Base-by-base conservation (phyloP, 2,888 invertebrate species). In the Neoscelio sp. region DNA sequence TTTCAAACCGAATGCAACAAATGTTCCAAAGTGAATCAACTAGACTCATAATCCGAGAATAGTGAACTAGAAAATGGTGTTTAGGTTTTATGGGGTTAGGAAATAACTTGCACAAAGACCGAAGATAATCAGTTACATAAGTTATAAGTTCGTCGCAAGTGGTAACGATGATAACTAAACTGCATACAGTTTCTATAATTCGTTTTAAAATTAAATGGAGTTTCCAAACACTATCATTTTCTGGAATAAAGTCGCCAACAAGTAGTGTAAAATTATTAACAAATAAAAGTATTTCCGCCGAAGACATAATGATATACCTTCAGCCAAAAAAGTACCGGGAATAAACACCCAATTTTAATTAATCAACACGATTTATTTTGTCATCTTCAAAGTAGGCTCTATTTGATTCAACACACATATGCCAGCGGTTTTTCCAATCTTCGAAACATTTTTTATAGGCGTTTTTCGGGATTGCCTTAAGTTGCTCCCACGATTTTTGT, bases 211-310 rank as follows among this genome's bases (percentile, higher is more conserved):
- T 42, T 52, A 79, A 58, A 30, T 71, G 58, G 8, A 82, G 38
- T 12, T 64, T 2, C 81, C 81, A 81, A 10, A 78, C 44, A 13
- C 35, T n/a, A 71, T 77, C 67, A 8, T 64, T 58, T 62, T 40
- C 52, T 13, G 80, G 71, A 23, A 82, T 18, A 12, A 78, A 50
- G 10, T 81, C 46, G 13, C 82, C 80, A 42, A 81, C 48, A 26
- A 82, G 67, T 1, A 84, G 38, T 10, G 40, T 50, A 23, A 82
- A 50, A 54, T 71, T 67, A 15, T 56, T 46, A 3, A 80, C 52
- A n/a, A 82, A 52, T 18, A 46, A 60, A 12, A 80, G 23, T 82
- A 81, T 82, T 82, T 83, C 80, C 10, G 82, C 64, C 15, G 82
- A 82, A 23, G n/a, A n/a, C n/a, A n/a, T n/a, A n/a, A n/a, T n/a